Percentiles rank a stretch among this genome's conserved stretches.
Evolutionary conservation across 2,888 invertebrate species (phyloP).

Genomic region (Eristalis pertinax): DNA sequence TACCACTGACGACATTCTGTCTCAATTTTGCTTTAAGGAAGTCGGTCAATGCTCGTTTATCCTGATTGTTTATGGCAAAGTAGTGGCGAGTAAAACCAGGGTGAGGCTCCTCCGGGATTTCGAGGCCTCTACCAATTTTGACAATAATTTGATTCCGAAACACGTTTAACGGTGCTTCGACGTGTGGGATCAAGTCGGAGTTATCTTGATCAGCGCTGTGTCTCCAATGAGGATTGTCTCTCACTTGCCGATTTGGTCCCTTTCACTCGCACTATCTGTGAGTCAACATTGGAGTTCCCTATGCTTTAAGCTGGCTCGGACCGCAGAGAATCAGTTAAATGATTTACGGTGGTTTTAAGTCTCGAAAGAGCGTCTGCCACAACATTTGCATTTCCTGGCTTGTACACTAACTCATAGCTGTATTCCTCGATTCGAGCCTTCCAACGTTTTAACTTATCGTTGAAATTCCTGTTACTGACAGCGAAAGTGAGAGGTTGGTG

Average conservation of each 20-base stretch:
- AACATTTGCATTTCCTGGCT: not conserved
- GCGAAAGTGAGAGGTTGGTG: constrained; percentile 41
- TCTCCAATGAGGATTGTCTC: too few relatives aligned
- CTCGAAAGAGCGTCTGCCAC: not conserved
- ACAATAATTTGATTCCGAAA: too few relatives aligned
- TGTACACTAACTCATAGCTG: not conserved
- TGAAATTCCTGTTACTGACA: constrained; percentile 33
- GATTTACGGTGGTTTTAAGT: too few relatives aligned
- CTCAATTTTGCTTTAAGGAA: constrained; percentile 20
- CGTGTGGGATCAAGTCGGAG: too few relatives aligned
- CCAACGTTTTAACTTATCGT: constrained; percentile 39
- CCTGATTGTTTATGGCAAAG: not conserved
- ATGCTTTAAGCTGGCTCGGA: too few relatives aligned
- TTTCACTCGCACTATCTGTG: too few relatives aligned
- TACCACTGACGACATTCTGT: constrained; percentile 32
- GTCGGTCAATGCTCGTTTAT: too few relatives aligned
- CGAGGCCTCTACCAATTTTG: not conserved
- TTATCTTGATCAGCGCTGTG: too few relatives aligned
- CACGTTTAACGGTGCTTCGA: too few relatives aligned
- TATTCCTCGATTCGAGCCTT: not conserved
- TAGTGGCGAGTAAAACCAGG: not conserved
- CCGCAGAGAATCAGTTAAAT: not conserved
- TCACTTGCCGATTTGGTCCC: too few relatives aligned
- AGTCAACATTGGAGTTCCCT: too few relatives aligned
- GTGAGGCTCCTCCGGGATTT: not conserved